Evolutionary conservation across 2,888 invertebrate species (phyloP).

Genomic region (Acleris sparsana): DNA sequence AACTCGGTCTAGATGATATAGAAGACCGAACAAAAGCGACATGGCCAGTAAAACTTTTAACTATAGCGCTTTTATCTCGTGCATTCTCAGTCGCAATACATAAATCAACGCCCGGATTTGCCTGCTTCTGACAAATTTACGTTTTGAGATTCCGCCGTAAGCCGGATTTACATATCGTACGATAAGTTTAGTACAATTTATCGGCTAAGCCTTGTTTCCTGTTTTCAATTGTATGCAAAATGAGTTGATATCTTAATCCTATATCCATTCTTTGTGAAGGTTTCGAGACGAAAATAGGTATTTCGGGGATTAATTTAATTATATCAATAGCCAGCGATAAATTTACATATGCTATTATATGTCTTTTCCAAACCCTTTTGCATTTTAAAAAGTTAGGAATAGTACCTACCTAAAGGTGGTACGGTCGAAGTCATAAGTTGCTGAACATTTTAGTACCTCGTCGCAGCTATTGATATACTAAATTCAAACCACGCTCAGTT

Average conservation of each 20-base stretch:
- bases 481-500: too few species aligned
- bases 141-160: slow-evolving; percentile 17
- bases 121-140: slow-evolving; percentile 17
- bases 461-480: too few species aligned
- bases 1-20: too few species aligned
- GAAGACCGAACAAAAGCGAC: too few species aligned
- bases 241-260: slow-evolving; percentile 5
- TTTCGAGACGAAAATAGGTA: background rate
- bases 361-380: too few species aligned
- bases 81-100: background rate
- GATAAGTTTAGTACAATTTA: slow-evolving; percentile 12
- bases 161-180: slow-evolving; percentile 14
- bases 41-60: too few species aligned
- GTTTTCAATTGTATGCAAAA: slow-evolving; percentile 15
- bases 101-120: slow-evolving; percentile 15
- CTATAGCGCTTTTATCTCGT: background rate
- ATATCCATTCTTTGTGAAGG: slow-evolving; percentile 1
- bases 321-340: too few species aligned
- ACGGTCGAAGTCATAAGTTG: too few species aligned
- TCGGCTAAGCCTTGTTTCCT: slow-evolving; percentile 15
- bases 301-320: background rate
- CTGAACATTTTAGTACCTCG: too few species aligned
- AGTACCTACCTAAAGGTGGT: too few species aligned
- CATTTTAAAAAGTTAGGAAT: too few species aligned
- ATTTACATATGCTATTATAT: too few species aligned